Conservation (phyloP, 2,888 invertebrate genomes). For the Amphipoea lucens region DNA sequence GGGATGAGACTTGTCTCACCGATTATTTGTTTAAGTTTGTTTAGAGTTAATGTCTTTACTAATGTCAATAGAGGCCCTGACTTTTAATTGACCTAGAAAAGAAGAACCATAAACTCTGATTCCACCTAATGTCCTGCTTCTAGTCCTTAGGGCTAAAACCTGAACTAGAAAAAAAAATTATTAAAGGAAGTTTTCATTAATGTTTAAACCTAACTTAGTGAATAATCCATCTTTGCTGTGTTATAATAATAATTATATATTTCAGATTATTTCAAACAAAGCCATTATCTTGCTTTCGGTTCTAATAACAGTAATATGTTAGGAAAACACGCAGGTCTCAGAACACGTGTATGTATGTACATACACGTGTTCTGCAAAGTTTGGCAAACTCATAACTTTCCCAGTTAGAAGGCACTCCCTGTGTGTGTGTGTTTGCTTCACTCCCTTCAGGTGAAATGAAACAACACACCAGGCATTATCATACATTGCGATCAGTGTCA, state of each 20-base stretch:
- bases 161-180: background rate
- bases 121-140: background rate
- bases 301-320: conserved; percentile 10
- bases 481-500: conserved; percentile 33
- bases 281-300: conserved; percentile 4
- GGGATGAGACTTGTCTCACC: conserved; percentile 2
- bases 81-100: background rate
- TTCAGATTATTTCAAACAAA: background rate
- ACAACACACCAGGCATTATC: conserved; percentile 30
- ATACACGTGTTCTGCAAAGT: conserved; percentile 32
- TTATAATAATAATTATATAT: background rate
- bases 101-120: background rate
- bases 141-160: background rate
- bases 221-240: background rate
- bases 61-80: background rate
- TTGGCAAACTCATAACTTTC: conserved; percentile 49
- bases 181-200: background rate
- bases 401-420: conserved; percentile 10
- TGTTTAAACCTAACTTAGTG: background rate
- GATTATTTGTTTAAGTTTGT: background rate
- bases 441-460: conserved; percentile 31
- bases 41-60: background rate
- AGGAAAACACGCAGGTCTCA: no score
- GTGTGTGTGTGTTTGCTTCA: conserved; percentile 15
- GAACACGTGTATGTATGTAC: background rate